These are phyloP conservation scores for Drosophila athabasca DNA, from an alignment of 1,140 invertebrate species.

Conservation along the genomic window DNA sequence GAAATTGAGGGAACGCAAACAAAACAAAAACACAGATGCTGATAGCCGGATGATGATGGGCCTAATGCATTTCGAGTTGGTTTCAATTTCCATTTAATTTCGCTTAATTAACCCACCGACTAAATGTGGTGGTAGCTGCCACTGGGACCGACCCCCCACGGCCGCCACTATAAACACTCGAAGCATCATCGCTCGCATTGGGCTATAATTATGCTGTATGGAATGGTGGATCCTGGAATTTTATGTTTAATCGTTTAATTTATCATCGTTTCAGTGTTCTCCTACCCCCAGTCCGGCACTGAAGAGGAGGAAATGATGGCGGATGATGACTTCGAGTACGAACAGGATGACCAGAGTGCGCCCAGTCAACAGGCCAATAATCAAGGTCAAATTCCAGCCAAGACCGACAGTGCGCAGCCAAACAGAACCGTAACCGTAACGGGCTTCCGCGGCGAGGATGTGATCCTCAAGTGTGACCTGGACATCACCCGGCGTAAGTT, in stretches of 20 bases:
- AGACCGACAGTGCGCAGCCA: neutral
- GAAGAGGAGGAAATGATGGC: conserved; percentile 43
- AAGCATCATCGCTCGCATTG: neutral
- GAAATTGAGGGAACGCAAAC: conserved; percentile 54
- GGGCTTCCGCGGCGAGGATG: conserved; percentile 53
- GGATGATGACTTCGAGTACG: conserved; percentile 53
- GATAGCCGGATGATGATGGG: conserved; percentile 31
- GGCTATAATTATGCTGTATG: conserved; percentile 21
- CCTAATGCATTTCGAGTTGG: conserved; percentile 53
- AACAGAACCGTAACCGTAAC: conserved; percentile 34
- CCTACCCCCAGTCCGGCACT: conserved; percentile 13
- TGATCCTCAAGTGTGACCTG: conserved; percentile 46
- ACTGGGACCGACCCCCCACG: conserved; percentile 19
- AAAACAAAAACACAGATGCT: conserved; percentile 41
- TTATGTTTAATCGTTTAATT: neutral
- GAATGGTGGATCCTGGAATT: neutral
- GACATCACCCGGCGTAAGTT: conserved; percentile 46
- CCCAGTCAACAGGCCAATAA: conserved; percentile 46
- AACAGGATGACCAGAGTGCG: conserved; percentile 30
- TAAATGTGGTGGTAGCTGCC: conserved; percentile 47
- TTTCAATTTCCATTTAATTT: conserved; percentile 74
- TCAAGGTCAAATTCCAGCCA: neutral
- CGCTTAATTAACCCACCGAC: conserved; percentile 52
- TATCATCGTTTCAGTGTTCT: conserved; percentile 26
- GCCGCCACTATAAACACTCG: conserved; percentile 33